Evolutionary conservation across 2,797 vertebrate species (phyloP), one percentile per base, ranked within the genome.

Genomic region (Muscicapa comitata): DNA sequence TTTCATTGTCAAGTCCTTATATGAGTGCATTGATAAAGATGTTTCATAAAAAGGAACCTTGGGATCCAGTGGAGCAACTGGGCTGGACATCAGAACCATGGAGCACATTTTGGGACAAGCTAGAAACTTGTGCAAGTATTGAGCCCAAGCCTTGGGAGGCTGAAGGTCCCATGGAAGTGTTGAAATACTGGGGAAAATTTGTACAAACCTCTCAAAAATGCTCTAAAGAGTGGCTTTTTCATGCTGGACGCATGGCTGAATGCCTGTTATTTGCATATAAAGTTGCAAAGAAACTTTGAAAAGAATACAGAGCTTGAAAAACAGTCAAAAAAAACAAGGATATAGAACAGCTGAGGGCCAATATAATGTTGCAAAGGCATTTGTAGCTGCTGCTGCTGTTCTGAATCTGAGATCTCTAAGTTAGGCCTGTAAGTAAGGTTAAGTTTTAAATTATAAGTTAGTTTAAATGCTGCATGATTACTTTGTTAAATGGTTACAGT

Each of bases 21-120:
- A 10, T 7, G 23, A 51, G 37, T 43, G 28, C n/a, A 28, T 38
- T 28, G n/a, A 16, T 59, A 16, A 59, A 67, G 18, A 59, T n/a
- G 10, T 53, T 59, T 59, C n/a, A 24, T 37, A 3, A 37, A 66
- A 67, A n/a, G 19, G 28, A 85, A 6, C 19, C 38, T 75, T 0
- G 0, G 7, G 15, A 19, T 13, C 33, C 33, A 20, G 38, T 45
- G 47, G 28, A 45, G 11, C 13, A 45, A 17, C 38, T 1, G 4
- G 18, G 5, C 8, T 29, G 19, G 62, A 53, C 38, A 20, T 19
- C 0, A 0, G 23, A 59, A 37, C 28, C 1, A 0, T 38, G 28
- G 28, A 51, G 11, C n/a, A 33, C 47, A 29, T 14, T 38, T 33
- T 59, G 33, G 16, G 54, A 59, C 62, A 45, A 53, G 16, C 19